Conservation (phyloP, 2,888 invertebrate genomes). For the Torymus aiolomorphi region DNA sequence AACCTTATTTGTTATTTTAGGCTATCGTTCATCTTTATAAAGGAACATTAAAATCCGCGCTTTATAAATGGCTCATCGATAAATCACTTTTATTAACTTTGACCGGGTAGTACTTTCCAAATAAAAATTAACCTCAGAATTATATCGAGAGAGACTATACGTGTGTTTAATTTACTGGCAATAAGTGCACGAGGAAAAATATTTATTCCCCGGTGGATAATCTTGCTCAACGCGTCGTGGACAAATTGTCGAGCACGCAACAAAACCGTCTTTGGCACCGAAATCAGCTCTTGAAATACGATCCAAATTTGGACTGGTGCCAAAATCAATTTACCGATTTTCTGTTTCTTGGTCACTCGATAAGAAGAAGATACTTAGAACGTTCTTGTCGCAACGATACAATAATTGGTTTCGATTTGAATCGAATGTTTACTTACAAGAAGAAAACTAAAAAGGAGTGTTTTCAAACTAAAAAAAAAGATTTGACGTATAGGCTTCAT, state of each 20-base stretch:
- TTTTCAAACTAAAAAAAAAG: too few relatives aligned
- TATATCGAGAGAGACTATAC: slow-evolving; percentile 8
- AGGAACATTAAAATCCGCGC: too few relatives aligned
- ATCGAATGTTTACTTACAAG: too few relatives aligned
- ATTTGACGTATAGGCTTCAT: too few relatives aligned
- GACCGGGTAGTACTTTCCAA: slow-evolving; percentile 4
- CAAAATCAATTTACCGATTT: slow-evolving; percentile 39
- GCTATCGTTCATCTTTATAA: too few relatives aligned
- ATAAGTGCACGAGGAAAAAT: slow-evolving; percentile 7
- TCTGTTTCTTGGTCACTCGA: slow-evolving; percentile 28
- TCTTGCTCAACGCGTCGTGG: not conserved
- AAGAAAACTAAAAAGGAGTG: too few relatives aligned
- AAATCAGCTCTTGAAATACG: slow-evolving; percentile 28
- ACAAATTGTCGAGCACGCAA: not conserved
- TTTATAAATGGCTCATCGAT: not conserved
- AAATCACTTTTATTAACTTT: slow-evolving; percentile 21
- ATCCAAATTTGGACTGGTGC: slow-evolving; percentile 31
- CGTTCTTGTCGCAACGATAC: not conserved
- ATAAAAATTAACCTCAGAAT: slow-evolving; percentile 18
- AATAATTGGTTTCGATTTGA: too few relatives aligned
- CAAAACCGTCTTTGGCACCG: slow-evolving; percentile 26
- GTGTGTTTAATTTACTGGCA: too few relatives aligned
- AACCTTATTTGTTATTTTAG: too few relatives aligned
- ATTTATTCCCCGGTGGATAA: slow-evolving; percentile 24
- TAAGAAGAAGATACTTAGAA: slow-evolving; percentile 3